phyloP scores from a whole-genome alignment of 2,888 invertebrate species.

The Sthenelais limicola region DNA sequence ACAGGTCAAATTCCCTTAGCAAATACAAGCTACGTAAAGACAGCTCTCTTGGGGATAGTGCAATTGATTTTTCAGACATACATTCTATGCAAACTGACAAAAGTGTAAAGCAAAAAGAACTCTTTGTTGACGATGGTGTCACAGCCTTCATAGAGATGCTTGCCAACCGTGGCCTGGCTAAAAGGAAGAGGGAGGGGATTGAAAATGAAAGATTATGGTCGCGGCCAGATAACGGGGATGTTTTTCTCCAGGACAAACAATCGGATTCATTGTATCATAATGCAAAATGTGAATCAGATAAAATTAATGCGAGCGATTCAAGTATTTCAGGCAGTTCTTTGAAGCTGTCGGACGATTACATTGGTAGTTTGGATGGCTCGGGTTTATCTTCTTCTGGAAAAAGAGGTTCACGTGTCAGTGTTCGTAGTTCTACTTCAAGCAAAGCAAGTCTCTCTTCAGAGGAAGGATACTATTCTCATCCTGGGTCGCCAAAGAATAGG shows the following conservation, averaged over 20 bases:
- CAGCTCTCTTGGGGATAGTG: conserved; percentile 21
- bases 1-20: too few species aligned
- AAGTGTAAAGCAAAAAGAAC: neutral
- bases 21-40: conserved; percentile 29
- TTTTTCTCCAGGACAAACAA: neutral
- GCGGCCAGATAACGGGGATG: neutral
- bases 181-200: neutral
- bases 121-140: conserved; percentile 1
- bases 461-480: conserved; percentile 30
- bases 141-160: conserved; percentile 24
- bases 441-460: conserved; percentile 30
- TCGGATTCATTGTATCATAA: too few species aligned
- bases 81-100: neutral
- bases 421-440: conserved; percentile 22
- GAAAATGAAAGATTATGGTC: conserved; percentile 6
- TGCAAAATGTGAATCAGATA: too few species aligned
- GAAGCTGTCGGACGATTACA: conserved; percentile 19
- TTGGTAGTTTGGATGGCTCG: conserved; percentile 4
- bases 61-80: neutral
- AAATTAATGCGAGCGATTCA: too few species aligned
- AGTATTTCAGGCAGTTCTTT: too few species aligned
- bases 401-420: conserved; percentile 22
- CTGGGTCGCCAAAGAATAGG: conserved; percentile 20
- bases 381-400: conserved; percentile 18
- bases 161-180: conserved; percentile 20